Conservation (phyloP, 2,888 invertebrate genomes). For the Eristalis intricaria region DNA sequence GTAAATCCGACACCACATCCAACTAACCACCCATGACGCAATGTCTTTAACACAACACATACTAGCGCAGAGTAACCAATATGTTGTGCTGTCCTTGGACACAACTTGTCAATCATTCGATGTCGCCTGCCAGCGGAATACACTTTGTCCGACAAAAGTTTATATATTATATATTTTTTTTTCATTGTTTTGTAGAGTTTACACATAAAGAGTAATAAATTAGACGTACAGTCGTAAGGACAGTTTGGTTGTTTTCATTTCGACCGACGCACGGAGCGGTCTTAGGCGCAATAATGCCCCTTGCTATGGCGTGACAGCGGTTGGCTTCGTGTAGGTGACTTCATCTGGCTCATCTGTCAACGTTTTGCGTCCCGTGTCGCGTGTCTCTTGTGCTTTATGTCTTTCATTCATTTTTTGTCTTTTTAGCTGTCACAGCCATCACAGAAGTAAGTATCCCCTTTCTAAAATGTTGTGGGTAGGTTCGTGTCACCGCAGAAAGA, state of each 20-base stretch:
- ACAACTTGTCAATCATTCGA: slow-evolving; percentile 17
- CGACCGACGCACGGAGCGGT: background rate
- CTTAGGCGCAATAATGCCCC: slow-evolving; percentile 53
- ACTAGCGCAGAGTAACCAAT: slow-evolving; percentile 18
- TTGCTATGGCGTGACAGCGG: slow-evolving; percentile 53
- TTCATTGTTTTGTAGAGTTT: slow-evolving; percentile 30
- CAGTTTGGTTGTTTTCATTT: background rate
- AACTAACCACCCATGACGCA: slow-evolving; percentile 49
- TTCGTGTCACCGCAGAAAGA: no score
- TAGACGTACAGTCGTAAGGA: slow-evolving; percentile 23
- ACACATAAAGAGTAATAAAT: slow-evolving; percentile 17
- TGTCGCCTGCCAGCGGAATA: slow-evolving; percentile 24
- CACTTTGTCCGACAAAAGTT: slow-evolving; percentile 11
- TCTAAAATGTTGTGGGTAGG: no score
- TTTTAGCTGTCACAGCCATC: background rate
- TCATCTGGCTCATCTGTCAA: background rate
- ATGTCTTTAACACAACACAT: slow-evolving; percentile 30
- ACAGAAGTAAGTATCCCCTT: background rate
- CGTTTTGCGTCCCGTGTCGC: background rate
- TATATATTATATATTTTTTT: background rate
- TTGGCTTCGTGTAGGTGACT: background rate
- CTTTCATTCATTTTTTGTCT: background rate
- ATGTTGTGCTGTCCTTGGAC: slow-evolving; percentile 30
- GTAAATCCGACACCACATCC: slow-evolving; percentile 10
- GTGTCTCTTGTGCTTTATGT: background rate